Base-by-base conservation (phyloP, 2,113 vertebrate species). In the Potamarius usumacintae region DNA sequence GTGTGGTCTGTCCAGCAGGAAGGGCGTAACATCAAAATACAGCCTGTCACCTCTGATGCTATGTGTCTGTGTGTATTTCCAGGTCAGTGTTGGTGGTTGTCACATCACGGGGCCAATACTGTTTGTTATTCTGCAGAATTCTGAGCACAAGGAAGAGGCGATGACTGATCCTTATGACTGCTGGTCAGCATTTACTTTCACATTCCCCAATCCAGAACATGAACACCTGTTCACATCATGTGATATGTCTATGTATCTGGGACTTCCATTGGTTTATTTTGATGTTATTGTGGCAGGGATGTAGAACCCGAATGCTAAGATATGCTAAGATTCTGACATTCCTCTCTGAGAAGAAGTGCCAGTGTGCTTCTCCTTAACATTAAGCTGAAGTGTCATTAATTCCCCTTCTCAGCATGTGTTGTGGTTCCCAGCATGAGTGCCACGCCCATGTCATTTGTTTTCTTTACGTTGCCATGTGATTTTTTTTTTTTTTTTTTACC, bases 1-100 rank as follows among this genome's bases (percentile, higher is more conserved):
- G 92, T 94, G 94, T 94, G 93, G 93, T 94, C 94, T 15, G 58
- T 88, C 89, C 91, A 85, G 85, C 4, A 67, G 84, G 88, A 89
- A 74, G 85, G 72, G 91, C 67, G 89, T 90, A 86, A 88, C 83
- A 62, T 87, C 30, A 79, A 88, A 88, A 82, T 86, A 79, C 14
- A 65, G 74, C 65, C 82, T 89, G 90, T 91, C 90, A 74, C 90
- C 90, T 78, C 71, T n/a, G 9, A 71, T 52, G 77, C 79, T 83
- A 77, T 89, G 85, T 81, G 77, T 83, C 84, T 89, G 85, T 87
- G 58, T 67, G 74, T 55, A 74, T 81, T 84, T 81, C 74, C 67
- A 89, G 82, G 87, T 82, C 86, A 84, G 69, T 88, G 88, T 84
- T 78, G 82, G 69, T 85, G 80, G 85, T 88, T 89, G 86, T 88